Base-by-base conservation (phyloP, 2,113 vertebrate species). In the Glareola pratincola region DNA sequence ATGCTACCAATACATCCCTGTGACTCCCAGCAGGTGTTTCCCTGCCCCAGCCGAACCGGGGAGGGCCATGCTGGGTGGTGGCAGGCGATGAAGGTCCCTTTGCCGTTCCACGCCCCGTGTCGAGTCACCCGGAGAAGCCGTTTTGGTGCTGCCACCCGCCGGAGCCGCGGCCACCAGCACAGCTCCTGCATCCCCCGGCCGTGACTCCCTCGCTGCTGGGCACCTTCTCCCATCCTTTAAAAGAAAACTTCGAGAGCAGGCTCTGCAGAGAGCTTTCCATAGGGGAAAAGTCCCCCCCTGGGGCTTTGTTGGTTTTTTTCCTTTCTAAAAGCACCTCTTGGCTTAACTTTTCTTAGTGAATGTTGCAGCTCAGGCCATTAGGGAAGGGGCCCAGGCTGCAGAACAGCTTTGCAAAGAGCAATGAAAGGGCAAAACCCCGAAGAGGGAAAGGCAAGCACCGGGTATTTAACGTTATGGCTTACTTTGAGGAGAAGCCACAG, bases 61-160 rank as follows among this genome's bases (percentile, higher is more conserved):
- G 20, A 29, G 50, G 64, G 77, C 10, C 0, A 2, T 23, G 77
- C 32, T 32, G 85, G 45, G 37, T 41, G 29, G 30, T n/a, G 78
- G 17, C 41, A 36, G 41, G 10, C 0, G 12, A 7, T 3, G 21
- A 7, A 43, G 39, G 17, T 34, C 36, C 80, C 23, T 62, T 8
- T 32, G 66, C 27, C 16, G 7, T 26, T 14, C 74, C 59, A 1
- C 1, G 0, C 53, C 53, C 75, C 3, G 2, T 6, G 63, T 9
- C 37, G 5, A 21, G 6, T 14, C 60, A 30, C 43, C 76, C 0
- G 19, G 9, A 80, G 85, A 13, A 71, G 63, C 63, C 1, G 78
- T 41, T 62, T 5, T 0, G 4, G 50, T 96, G 96, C 96, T 96
- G 96, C 96, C 95, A 85, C 90, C 94, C 62, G 4, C 82, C 1